A percentile compares a stretch with the other conserved stretches of the same genome.
Conservation (phyloP, 1,140 invertebrate species). For the Meloidogyne floridensis region DNA sequence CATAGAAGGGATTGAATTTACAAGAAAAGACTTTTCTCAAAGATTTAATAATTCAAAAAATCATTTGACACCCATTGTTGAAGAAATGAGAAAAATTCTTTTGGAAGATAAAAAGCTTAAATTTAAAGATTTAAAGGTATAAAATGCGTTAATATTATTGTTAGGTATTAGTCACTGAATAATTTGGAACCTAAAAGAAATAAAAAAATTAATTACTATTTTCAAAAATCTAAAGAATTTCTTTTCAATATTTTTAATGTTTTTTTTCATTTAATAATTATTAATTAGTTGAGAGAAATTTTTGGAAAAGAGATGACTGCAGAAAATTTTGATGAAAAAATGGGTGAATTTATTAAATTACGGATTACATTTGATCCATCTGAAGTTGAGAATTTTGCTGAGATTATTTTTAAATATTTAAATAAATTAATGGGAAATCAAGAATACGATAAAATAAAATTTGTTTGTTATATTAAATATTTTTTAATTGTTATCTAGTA, state of each 20-base stretch:
- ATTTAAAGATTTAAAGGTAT: not conserved
- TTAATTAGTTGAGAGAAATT: not conserved
- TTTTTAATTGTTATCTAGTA: not conserved
- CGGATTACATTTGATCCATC: too few species aligned
- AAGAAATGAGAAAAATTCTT: not conserved
- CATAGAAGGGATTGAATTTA: not conserved
- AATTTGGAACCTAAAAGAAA: not conserved
- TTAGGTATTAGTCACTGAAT: too few species aligned
- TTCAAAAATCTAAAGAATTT: too few species aligned
- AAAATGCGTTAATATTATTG: too few species aligned
- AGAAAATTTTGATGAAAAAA: not conserved
- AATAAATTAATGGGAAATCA: not conserved
- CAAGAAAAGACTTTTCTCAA: conserved; percentile 9
- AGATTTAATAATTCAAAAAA: conserved; percentile 2
- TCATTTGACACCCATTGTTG: not conserved
- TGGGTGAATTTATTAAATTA: conserved; percentile 1
- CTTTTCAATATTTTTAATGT: too few species aligned
- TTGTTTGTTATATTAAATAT: not conserved
- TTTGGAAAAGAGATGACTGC: not conserved
- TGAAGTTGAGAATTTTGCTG: not conserved
- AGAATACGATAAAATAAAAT: not conserved
- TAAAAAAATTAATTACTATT: not conserved
- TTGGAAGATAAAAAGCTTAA: not conserved
- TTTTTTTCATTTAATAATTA: not conserved
- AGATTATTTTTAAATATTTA: conserved; percentile 7